Base-by-base conservation (phyloP, 2,888 invertebrate genomes). In the Antheraea assamensis region DNA sequence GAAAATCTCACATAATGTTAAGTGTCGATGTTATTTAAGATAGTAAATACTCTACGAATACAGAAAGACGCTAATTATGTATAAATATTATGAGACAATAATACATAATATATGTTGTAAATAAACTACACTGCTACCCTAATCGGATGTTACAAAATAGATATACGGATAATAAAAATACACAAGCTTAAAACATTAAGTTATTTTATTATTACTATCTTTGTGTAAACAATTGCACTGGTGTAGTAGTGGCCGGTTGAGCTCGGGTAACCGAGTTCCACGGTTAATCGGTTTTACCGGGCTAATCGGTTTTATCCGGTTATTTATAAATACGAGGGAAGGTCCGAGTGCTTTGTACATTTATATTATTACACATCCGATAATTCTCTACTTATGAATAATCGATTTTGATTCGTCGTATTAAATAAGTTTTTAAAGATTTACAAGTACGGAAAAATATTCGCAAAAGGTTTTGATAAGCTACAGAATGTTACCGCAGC, bases 261-360 rank as follows among this genome's bases (percentile, higher is more conserved):
- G 84, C 79, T 82, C 81, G 75, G 84, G 73, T 84, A 85, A 85
- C 78, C 77, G 75, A 74, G 78, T 83, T 81, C 78, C 78, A 81
- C 80, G 84, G 79, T 85, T 83, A 74, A 64, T 42, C 71, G 68
- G 71, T 79, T 81, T 30, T 64, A 30, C 61, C 30, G 15, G 30
- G 30, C 27, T 64, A 64, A 58, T 58, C 58, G 24, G 58, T 58
- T 58, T 58, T 76, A 74, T 72, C 71, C 71, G 66, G 47, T 78
- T 85, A 85, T 85, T 85, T 80, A 83, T 86, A 85, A 81, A 70
- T 55, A 64, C 21, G 47, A 52, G 71, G 74, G 72, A 76, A 72
- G 71, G 74, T 52, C 19, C 15, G 64, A 75, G 73, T 77, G 73
- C 75, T 77, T 71, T 71, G 55, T 75, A 55, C 75, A 73, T 64